Evolutionary conservation across 2,888 invertebrate genomes (phyloP).

Genomic region (Argynnis bischoffii): DNA sequence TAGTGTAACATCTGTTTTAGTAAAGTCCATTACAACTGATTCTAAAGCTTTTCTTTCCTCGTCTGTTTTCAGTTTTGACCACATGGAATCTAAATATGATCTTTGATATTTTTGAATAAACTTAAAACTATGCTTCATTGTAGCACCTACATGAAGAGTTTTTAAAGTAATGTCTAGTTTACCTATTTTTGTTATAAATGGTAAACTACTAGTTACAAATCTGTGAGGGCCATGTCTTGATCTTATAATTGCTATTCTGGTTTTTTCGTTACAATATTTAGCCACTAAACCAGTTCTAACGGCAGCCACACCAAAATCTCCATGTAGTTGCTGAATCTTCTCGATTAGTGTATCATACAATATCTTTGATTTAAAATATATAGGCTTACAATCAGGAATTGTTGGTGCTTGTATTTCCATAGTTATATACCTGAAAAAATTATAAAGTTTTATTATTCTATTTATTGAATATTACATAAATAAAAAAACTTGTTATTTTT

Average conservation of each 20-base stretch:
- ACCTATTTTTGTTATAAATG: slow-evolving; percentile 86
- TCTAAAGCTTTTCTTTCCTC: slow-evolving; percentile 83
- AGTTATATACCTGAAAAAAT: slow-evolving; percentile 83
- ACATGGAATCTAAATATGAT: slow-evolving; percentile 84
- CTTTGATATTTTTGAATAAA: slow-evolving; percentile 87
- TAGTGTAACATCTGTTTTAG: slow-evolving; percentile 71
- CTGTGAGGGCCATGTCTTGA: slow-evolving; percentile 89
- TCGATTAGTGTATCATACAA: slow-evolving; percentile 82
- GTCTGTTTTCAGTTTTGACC: slow-evolving; percentile 83
- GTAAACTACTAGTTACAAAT: slow-evolving; percentile 86
- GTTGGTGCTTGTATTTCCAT: slow-evolving; percentile 83
- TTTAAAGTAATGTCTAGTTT: slow-evolving; percentile 83
- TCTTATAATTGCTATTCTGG: slow-evolving; percentile 88
- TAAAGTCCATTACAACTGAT: slow-evolving; percentile 72
- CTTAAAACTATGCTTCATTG: slow-evolving; percentile 89
- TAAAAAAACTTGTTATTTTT: neutral
- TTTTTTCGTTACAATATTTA: slow-evolving; percentile 90
- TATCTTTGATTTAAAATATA: slow-evolving; percentile 76
- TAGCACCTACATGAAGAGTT: slow-evolving; percentile 89
- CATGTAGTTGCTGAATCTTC: slow-evolving; percentile 87
- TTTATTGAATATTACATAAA: neutral
- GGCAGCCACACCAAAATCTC: slow-evolving; percentile 89
- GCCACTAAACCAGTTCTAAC: slow-evolving; percentile 87
- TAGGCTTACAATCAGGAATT: slow-evolving; percentile 72
- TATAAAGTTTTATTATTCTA: neutral